Conservation (phyloP, 2,888 invertebrate genomes). For the Chorisops tibialis region DNA sequence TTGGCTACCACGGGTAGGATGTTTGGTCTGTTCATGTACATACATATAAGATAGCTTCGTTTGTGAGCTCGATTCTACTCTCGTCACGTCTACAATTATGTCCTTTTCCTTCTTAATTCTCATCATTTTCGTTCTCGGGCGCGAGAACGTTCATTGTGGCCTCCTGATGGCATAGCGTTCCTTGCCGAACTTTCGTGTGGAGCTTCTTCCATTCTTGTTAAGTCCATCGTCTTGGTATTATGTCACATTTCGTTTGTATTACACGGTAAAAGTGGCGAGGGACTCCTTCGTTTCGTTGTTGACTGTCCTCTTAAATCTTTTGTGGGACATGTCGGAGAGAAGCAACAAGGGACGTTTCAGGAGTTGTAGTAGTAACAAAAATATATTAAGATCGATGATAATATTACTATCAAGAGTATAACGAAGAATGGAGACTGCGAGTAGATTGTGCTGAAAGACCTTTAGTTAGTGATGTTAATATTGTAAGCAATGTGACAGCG, state of each 20-base stretch:
- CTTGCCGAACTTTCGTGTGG: background rate
- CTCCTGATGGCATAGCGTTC: background rate
- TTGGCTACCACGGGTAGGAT: background rate
- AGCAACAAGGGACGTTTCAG: constrained; percentile 17
- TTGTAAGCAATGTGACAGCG: no score
- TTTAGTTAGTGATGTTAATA: no score
- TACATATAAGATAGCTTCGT: constrained; percentile 6
- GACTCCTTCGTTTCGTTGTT: constrained; percentile 20
- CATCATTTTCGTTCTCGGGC: constrained; percentile 10
- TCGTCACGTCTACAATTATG: constrained; percentile 16
- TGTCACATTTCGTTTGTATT: constrained; percentile 24
- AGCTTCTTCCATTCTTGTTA: constrained; percentile 1
- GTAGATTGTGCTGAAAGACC: constrained; percentile 11
- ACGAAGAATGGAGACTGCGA: constrained; percentile 3
- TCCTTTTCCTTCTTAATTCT: constrained; percentile 18
- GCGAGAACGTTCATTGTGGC: background rate
- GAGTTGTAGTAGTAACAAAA: constrained; percentile 4
- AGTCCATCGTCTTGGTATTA: constrained; percentile 22
- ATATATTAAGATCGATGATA: constrained; percentile 21
- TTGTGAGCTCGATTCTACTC: constrained; percentile 6
- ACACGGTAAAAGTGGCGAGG: constrained; percentile 22
- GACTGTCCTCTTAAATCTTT: constrained; percentile 23
- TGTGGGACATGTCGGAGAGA: constrained; percentile 4
- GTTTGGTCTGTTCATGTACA: constrained; percentile 4
- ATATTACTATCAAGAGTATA: constrained; percentile 15